Evolutionary conservation across 2,113 vertebrate genomes (phyloP), one percentile per base, ranked within the genome.

Genomic region (Cyprinodon brontotheroides): DNA sequence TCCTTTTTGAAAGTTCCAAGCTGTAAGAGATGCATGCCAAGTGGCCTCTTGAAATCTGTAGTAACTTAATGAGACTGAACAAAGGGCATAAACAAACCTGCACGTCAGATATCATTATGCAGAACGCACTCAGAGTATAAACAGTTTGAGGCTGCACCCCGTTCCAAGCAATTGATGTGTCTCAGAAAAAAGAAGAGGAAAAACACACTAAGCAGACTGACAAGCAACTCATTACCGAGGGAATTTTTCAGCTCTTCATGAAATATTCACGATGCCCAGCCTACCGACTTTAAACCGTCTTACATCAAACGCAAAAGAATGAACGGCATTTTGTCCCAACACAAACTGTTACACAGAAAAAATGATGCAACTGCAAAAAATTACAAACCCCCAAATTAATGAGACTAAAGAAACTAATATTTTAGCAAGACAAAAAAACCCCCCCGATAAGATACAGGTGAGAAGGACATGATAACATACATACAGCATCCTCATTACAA

Each of bases 201-300:
- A 81, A 63, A 79, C 61, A 86, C 73, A 78, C 79, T 74, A 79
- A 86, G 81, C 80, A 82, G 81, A 81, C 79, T 78, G 74, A 89
- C 80, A 74, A 81, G 68, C 74, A 79, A 50, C 82, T 87, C 83
- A 82, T 87, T 85, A 86, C 71, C 29, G 20, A 12, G 20, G 20
- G 45, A 74, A 70, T 75, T 47, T 71, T 79, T 72, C 76, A n/a
- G 37, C 70, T 74, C 65, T 70, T 85, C 78, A 81, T 91, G 36
- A 86, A 85, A 86, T 74, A 83, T 84, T 89, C 74, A 90, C 67
- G 20, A 82, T 50, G 61, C 66, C 65, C 61, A 7, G 45, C 29
- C 67, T 65, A 73, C 74, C 57, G 62, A 43, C 41, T 75, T 77
- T 41, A n/a, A 73, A 43, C 61, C 7, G 41, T 68, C 65, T 61